These are phyloP conservation scores for Brevimyrus niger DNA, from an alignment of 2,113 vertebrate species.

Conservation along the genomic window DNA sequence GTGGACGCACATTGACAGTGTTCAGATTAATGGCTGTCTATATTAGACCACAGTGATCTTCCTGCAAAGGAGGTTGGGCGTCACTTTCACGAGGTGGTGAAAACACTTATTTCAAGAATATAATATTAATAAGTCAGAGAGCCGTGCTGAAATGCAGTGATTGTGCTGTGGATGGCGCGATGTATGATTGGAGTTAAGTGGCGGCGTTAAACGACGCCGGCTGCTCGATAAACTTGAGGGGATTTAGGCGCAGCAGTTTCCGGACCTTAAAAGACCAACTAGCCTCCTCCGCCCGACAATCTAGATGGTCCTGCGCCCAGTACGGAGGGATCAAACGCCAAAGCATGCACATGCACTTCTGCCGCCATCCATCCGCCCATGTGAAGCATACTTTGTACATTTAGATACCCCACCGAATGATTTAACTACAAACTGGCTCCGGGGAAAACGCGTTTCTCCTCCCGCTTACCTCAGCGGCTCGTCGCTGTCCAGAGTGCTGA, in stretches of 20 bases:
- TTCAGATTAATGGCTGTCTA: constrained; percentile 42
- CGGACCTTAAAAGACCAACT: neutral
- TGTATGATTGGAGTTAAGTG: neutral
- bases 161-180: neutral
- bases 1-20: constrained; percentile 47
- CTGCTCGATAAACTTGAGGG: neutral
- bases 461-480: constrained; percentile 6
- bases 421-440: neutral
- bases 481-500: constrained; percentile 42
- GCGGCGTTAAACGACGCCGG: neutral
- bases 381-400: neutral
- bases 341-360: neutral
- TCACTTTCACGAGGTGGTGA: neutral
- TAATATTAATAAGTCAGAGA: neutral
- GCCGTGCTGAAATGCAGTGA: neutral
- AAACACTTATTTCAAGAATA: neutral
- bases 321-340: neutral
- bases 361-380: neutral
- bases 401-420: neutral
- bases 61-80: neutral
- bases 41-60: constrained; percentile 26
- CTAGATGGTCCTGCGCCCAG: neutral
- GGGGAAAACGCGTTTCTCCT: neutral
- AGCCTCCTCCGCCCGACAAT: neutral
- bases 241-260: neutral